phyloP scores from a whole-genome alignment of 2,113 vertebrate genomes.

The Anoura caudifer region DNA sequence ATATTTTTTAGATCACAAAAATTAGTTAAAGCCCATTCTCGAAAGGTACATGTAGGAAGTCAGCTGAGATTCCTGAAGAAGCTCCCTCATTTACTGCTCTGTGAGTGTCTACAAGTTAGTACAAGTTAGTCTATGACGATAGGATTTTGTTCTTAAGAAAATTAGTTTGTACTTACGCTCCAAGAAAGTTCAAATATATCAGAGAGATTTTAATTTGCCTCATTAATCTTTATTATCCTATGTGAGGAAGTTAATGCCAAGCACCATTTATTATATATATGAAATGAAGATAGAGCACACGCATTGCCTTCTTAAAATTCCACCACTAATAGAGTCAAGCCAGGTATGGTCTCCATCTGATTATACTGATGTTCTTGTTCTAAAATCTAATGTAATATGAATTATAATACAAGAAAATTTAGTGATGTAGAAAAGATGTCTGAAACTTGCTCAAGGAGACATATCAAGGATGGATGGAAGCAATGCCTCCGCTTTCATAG shows the following conservation, averaged over 20 bases:
- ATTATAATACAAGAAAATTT: neutral
- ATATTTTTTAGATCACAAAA: neutral
- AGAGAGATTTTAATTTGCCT: slow-evolving; percentile 37
- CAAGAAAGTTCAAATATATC: slow-evolving; percentile 39
- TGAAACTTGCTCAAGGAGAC: neutral
- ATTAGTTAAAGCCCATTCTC: neutral
- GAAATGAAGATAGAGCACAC: slow-evolving; percentile 22
- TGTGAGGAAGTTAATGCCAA: slow-evolving; percentile 12
- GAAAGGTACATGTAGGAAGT: neutral
- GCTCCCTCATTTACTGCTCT: neutral
- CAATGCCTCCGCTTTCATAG: neutral
- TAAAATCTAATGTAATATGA: neutral
- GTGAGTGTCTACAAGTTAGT: slow-evolving; percentile 25
- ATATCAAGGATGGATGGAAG: neutral
- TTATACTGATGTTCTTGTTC: neutral
- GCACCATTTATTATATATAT: slow-evolving; percentile 42
- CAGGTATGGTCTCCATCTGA: neutral
- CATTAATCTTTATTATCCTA: slow-evolving; percentile 53
- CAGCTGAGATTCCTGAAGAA: slow-evolving; percentile 32
- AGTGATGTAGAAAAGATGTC: neutral
- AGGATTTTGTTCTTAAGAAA: slow-evolving; percentile 31
- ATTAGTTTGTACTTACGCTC: slow-evolving; percentile 27
- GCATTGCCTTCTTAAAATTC: neutral
- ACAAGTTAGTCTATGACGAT: slow-evolving; percentile 8
- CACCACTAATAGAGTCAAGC: neutral